These are phyloP conservation scores for Carassius auratus DNA, from an alignment of 2,113 vertebrate genomes.

Conservation along the genomic window DNA sequence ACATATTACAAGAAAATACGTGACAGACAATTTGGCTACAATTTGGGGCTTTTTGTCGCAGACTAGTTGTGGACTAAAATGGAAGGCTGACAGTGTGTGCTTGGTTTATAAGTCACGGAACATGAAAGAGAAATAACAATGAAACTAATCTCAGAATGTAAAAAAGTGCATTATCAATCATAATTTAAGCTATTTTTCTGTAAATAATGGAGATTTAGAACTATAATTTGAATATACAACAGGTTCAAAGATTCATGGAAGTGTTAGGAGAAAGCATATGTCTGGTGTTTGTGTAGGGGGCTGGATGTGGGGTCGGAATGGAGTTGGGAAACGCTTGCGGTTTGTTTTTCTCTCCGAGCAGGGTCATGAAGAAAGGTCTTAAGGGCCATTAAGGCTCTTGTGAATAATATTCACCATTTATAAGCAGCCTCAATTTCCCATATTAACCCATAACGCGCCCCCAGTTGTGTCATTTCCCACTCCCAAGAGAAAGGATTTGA, in stretches of 20 bases:
- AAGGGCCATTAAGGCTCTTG: conserved; percentile 73
- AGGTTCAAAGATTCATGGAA: conserved; percentile 37
- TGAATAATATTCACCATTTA: conserved; percentile 78
- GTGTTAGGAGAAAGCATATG: conserved; percentile 35
- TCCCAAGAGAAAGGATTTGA: conserved; percentile 11
- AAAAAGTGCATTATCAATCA: conserved; percentile 10
- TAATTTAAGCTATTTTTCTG: conserved; percentile 3
- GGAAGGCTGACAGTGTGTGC: background rate
- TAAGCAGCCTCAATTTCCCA: conserved; percentile 75
- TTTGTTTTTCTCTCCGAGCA: conserved; percentile 64
- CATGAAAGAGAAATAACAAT: background rate
- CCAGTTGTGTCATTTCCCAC: conserved; percentile 37
- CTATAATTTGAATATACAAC: conserved; percentile 23
- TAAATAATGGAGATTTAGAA: conserved; percentile 34
- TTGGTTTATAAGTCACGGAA: conserved; percentile 13
- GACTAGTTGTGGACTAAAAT: background rate
- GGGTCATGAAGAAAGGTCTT: conserved; percentile 68
- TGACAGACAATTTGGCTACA: background rate
- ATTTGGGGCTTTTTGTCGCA: background rate
- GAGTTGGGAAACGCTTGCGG: conserved; percentile 58
- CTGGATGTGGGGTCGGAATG: conserved; percentile 37
- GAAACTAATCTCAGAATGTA: background rate
- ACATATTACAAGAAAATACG: background rate
- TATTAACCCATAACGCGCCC: conserved; percentile 59
- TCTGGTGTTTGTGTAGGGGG: conserved; percentile 45